Evolutionary conservation across 2,888 invertebrate species (phyloP), one percentile per base, ranked within the genome.

Genomic region (Biston stratarius): DNA sequence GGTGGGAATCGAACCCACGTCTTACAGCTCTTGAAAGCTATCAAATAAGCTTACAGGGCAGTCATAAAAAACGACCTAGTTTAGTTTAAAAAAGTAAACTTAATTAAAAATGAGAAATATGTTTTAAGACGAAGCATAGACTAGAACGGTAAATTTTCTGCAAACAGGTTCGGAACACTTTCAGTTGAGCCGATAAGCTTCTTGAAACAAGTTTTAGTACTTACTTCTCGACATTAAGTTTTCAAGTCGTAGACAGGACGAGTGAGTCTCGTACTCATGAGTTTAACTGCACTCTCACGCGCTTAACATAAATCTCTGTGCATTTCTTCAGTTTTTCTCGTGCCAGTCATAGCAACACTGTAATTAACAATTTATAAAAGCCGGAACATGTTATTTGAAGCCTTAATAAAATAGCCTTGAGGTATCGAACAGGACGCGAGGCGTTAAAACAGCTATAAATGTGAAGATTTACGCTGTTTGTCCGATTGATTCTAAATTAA

Each of bases 191-290:
- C 51, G 45, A 44, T 65, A 65, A 59, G 61, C 61, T 66, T 61
- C 69, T 70, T 45, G 74, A 78, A 81, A 83, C 83, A 84, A 88
- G 85, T 86, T 87, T 87, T 79, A 85, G 81, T 83, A 81, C 86
- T 88, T 77, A 81, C 86, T 88, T 77, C 73, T 76, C 69, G 76
- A 75, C 84, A 85, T 89, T 87, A 88, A 87, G 84, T 86, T 89
- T 88, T 85, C 83, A 87, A 83, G 79, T 75, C 69, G 65, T 59
- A 76, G 79, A 78, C 81, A 75, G 77, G 51, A 53, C 51, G 59
- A 56, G 63, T 33, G 76, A 70, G 77, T 72, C 71, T 68, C 67
- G 69, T 58, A 70, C 45, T 58, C 61, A 49, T 65, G 40, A 59
- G 7, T 47, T 45, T 14, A 48, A 67, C 70, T 64, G 70, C 67